These are phyloP conservation scores for Salpingus planirostris DNA, from an alignment of 2,888 invertebrate genomes.

Conservation along the genomic window DNA sequence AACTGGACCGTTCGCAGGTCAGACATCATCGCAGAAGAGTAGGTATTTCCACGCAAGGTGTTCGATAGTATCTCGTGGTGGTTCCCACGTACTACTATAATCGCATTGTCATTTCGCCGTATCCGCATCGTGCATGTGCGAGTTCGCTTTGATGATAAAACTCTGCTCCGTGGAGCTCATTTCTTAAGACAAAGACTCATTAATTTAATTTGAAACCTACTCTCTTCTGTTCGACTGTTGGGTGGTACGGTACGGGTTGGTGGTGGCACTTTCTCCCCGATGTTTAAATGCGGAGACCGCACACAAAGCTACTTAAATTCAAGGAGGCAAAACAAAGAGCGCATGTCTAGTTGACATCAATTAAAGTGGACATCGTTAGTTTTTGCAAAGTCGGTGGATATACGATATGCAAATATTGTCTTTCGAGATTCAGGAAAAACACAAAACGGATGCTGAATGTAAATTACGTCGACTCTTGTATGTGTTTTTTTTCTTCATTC, in stretches of 20 bases:
- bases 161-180: not conserved
- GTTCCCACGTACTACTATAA: conserved; percentile 19
- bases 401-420: conserved; percentile 13
- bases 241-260: too few species aligned
- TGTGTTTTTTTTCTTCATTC: conserved; percentile 6
- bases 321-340: conserved; percentile 7
- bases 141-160: conserved; percentile 6
- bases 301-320: conserved; percentile 12
- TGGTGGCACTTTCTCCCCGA: too few species aligned
- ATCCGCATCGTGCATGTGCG: too few species aligned
- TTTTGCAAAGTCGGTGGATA: conserved; percentile 4
- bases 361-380: conserved; percentile 29
- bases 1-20: conserved; percentile 18
- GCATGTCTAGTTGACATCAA: conserved; percentile 22
- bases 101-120: too few species aligned
- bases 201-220: too few species aligned
- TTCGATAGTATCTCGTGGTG: conserved; percentile 16
- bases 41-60: conserved; percentile 18
- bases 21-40: too few species aligned
- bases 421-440: conserved; percentile 12
- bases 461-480: conserved; percentile 7
- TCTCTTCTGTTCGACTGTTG: too few species aligned
- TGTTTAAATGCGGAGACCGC: too few species aligned
- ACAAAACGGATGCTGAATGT: conserved; percentile 14
- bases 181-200: conserved; percentile 1